Evolutionary conservation across 2,797 vertebrate species (phyloP).

Genomic region (Tokudaia muenninki): DNA sequence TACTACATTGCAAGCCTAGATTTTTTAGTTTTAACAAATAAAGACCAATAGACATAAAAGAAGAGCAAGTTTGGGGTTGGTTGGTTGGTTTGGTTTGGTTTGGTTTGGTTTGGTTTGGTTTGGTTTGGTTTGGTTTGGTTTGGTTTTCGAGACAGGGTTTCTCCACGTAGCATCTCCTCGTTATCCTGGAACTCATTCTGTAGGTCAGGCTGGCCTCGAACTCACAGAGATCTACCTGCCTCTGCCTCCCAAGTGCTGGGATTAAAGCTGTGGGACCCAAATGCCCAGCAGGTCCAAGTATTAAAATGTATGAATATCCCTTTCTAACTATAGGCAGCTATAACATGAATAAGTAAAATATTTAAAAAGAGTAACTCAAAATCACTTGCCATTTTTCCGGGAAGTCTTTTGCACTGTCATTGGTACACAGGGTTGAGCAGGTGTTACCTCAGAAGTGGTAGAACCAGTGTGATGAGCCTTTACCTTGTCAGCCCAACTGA

Average conservation of each 20-base stretch:
- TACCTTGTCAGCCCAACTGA: slow-evolving; percentile 98
- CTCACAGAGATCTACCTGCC: neutral
- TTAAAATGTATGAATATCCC: neutral
- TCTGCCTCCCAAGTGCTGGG: neutral
- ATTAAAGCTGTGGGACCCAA: neutral
- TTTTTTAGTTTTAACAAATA: slow-evolving; percentile 29
- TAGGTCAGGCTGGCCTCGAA: neutral
- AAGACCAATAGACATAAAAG: neutral
- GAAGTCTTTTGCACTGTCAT: slow-evolving; percentile 88
- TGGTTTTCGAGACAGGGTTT: neutral
- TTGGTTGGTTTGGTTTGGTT: neutral
- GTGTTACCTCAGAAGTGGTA: slow-evolving; percentile 78
- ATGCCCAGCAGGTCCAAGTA: neutral
- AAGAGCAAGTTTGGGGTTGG: neutral
- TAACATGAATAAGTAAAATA: neutral
- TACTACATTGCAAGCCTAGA: neutral
- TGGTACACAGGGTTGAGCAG: slow-evolving; percentile 79
- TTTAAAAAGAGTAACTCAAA: neutral
- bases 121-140: neutral
- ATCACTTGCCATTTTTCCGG: slow-evolving; percentile 88
- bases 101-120: neutral
- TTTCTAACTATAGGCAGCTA: neutral
- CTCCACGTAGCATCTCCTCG: neutral
- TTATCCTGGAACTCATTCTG: neutral
- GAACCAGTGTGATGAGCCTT: slow-evolving; percentile 92